A percentile compares a stretch with the other conserved stretches of the same genome.
Conservation (phyloP, 2,113 vertebrate genomes). For the Opisthocomus hoazin region DNA sequence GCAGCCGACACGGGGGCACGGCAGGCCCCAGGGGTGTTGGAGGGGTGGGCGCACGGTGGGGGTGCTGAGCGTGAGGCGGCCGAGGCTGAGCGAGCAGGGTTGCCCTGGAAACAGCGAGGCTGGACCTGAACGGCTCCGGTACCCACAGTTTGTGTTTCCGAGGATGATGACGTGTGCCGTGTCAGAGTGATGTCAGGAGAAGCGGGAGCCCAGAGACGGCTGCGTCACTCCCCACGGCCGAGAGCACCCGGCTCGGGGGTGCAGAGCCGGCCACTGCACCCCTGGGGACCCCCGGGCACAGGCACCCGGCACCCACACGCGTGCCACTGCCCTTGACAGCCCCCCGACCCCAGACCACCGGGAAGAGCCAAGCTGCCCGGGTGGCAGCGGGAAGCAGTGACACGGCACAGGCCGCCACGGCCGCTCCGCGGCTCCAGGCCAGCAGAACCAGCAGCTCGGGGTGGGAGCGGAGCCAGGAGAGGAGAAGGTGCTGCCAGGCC, state of each 20-base stretch:
- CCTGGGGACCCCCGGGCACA: not conserved
- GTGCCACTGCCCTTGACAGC: not conserved
- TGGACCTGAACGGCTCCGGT: not conserved
- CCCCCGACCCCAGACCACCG: not conserved
- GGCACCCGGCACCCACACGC: not conserved
- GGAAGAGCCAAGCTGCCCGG: not conserved
- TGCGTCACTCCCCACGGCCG: not conserved
- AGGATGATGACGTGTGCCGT: not conserved
- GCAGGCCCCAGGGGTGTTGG: not conserved
- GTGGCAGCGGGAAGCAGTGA: not conserved
- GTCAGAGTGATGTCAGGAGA: not conserved
- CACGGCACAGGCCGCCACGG: not conserved
- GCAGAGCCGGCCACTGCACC: rapidly evolving
- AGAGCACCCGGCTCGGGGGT: rapidly evolving
- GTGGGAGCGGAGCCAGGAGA: not conserved
- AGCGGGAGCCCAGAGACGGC: not conserved
- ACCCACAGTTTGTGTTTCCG: not conserved
- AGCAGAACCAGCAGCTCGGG: not conserved
- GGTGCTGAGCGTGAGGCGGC: not conserved
- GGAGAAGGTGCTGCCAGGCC: slow-evolving; percentile 13
- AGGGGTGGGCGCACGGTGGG: not conserved
- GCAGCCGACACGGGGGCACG: not conserved
- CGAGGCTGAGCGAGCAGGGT: not conserved
- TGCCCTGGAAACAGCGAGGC: slow-evolving; percentile 46
- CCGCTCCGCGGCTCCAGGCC: not conserved